Evolutionary conservation across 2,888 invertebrate genomes (phyloP).

Genomic region (Drosophila recens): DNA sequence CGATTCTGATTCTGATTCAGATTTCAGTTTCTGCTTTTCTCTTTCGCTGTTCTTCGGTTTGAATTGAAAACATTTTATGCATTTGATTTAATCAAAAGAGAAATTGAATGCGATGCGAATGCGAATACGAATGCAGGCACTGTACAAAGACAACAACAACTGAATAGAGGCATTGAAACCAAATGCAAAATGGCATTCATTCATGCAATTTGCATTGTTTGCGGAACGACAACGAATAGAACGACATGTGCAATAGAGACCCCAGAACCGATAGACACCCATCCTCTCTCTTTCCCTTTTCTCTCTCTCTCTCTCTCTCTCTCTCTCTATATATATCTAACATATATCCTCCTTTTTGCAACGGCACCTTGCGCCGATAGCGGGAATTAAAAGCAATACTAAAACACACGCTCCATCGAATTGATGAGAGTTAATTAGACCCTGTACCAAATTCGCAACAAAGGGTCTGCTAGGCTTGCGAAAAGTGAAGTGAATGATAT

Average conservation of each 20-base stretch:
- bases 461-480: not conserved
- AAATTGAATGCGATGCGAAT: slow-evolving; percentile 63
- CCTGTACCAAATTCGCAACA: not conserved
- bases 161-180: slow-evolving; percentile 53
- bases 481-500: not conserved
- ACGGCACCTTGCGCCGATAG: slow-evolving; percentile 15
- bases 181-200: slow-evolving; percentile 78
- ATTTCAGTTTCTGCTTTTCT: slow-evolving; percentile 29
- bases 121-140: slow-evolving; percentile 51
- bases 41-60: slow-evolving; percentile 46
- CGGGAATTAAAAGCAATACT: slow-evolving; percentile 25
- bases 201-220: slow-evolving; percentile 80
- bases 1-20: slow-evolving; percentile 53
- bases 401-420: slow-evolving; percentile 21
- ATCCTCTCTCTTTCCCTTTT: not conserved
- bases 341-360: not conserved
- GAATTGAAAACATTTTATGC: slow-evolving; percentile 79
- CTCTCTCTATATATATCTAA: not conserved
- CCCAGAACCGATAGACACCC: not conserved
- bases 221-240: slow-evolving; percentile 38
- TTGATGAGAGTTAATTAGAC: slow-evolving; percentile 43
- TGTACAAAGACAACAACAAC: slow-evolving; percentile 36
- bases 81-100: slow-evolving; percentile 79
- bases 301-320: not conserved
- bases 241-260: slow-evolving; percentile 45